Conservation (phyloP, 2,113 vertebrate genomes). For the Zootoca vivipara region DNA sequence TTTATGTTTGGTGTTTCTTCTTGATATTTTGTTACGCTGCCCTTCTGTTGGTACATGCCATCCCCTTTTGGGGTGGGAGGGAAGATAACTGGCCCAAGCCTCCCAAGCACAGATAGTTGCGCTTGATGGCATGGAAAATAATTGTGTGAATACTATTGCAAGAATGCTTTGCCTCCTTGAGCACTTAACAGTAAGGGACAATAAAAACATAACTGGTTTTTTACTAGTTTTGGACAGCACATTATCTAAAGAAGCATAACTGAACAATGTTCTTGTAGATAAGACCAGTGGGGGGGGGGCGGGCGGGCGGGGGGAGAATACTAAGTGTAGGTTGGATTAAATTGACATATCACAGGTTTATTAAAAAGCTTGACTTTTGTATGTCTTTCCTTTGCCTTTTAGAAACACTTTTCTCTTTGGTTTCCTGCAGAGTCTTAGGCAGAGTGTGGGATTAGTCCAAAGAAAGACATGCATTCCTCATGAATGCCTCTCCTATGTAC, state of each 20-base stretch:
- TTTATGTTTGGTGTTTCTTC: neutral
- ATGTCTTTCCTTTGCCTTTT: conserved; percentile 24
- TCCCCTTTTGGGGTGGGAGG: neutral
- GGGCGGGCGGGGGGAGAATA: neutral
- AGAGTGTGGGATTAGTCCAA: neutral
- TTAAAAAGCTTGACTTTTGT: neutral
- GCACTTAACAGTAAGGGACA: neutral
- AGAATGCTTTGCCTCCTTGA: neutral
- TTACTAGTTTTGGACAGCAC: neutral
- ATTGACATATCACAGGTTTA: conserved; percentile 40
- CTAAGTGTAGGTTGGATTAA: conserved; percentile 38
- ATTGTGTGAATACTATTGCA: neutral
- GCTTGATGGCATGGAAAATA: neutral
- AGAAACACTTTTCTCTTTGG: neutral
- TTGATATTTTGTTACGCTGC: neutral
- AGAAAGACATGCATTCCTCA: neutral
- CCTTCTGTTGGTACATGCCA: neutral
- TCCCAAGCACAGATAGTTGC: neutral
- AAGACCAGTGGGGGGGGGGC: neutral
- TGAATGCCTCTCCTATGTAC: neutral
- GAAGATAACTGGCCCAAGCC: neutral
- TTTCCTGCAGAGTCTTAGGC: conserved; percentile 9
- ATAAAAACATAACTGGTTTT: conserved; percentile 19
- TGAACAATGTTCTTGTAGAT: neutral
- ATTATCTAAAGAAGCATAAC: neutral